Evolutionary conservation across 2,113 vertebrate species (phyloP).

Genomic region (Epinephelus fuscoguttatus): DNA sequence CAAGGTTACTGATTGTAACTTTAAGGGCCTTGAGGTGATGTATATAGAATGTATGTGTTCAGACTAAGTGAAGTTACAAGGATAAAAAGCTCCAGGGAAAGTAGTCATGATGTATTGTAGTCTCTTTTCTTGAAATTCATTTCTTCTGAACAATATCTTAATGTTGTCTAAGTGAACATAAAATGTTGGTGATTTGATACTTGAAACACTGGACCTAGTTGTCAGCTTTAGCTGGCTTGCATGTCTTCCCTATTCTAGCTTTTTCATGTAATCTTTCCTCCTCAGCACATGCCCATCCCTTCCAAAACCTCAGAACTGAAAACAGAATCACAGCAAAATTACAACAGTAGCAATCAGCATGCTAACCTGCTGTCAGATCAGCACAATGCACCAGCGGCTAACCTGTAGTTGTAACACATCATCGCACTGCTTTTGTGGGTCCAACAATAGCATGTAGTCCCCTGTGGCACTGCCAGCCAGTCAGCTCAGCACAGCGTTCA

Average conservation of each 20-base stretch:
- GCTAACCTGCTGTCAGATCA: conserved; percentile 61
- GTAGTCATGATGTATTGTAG: neutral
- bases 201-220: neutral
- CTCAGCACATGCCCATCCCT: neutral
- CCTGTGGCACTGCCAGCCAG: conserved; percentile 61
- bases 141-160: neutral
- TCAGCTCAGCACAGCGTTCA: conserved; percentile 53
- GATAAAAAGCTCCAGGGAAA: neutral
- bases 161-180: neutral
- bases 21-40: conserved; percentile 2
- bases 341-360: conserved; percentile 49
- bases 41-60: neutral
- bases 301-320: neutral
- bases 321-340: conserved; percentile 38
- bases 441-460: conserved; percentile 73
- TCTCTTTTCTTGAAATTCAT: neutral
- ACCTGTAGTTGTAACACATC: conserved; percentile 52
- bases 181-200: neutral
- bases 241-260: neutral
- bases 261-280: conserved; percentile 5
- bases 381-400: conserved; percentile 45
- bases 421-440: conserved; percentile 35
- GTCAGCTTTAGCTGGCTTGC: neutral
- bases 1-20: conserved; percentile 2
- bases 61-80: conserved; percentile 2